A percentile compares a stretch with the other conserved stretches of the same genome.
phyloP scores from a whole-genome alignment of 1,140 invertebrate genomes.

The Choristoneura fumiferana region DNA sequence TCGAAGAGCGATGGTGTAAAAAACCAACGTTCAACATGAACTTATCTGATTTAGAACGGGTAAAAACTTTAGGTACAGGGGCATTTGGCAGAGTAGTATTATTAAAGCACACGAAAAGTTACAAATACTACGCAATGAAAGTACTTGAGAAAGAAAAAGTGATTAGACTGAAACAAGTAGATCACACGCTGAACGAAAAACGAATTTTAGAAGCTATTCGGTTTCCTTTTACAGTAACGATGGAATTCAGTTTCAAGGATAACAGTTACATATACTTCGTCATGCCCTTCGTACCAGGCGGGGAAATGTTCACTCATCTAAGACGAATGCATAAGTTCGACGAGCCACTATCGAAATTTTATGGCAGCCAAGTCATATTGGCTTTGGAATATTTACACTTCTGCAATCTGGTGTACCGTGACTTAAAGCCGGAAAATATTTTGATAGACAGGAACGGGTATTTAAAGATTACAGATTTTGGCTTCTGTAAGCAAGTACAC shows the following conservation, averaged over 20 bases:
- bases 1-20: slow-evolving; percentile 57
- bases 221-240: slow-evolving; percentile 91
- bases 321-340: slow-evolving; percentile 86
- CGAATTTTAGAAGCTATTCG: slow-evolving; percentile 88
- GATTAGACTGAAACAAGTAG: slow-evolving; percentile 91
- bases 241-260: slow-evolving; percentile 92
- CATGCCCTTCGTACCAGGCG: slow-evolving; percentile 90
- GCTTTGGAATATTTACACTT: slow-evolving; percentile 97
- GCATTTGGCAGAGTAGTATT: slow-evolving; percentile 94
- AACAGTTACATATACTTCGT: slow-evolving; percentile 91
- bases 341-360: slow-evolving; percentile 92
- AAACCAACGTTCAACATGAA: slow-evolving; percentile 38
- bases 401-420: slow-evolving; percentile 93
- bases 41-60: slow-evolving; percentile 54
- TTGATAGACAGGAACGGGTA: slow-evolving; percentile 94
- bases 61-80: slow-evolving; percentile 88
- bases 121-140: slow-evolving; percentile 92
- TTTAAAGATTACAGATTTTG: slow-evolving; percentile 92
- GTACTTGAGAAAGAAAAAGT: slow-evolving; percentile 93
- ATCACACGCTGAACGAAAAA: slow-evolving; percentile 93
- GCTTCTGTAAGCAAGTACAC: slow-evolving; percentile 93
- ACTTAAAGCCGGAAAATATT: slow-evolving; percentile 98
- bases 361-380: slow-evolving; percentile 94
- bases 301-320: slow-evolving; percentile 91
- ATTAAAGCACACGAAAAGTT: slow-evolving; percentile 82